Base-by-base conservation (phyloP, 2,888 invertebrate species). In the Pristionchus entomophagus region DNA sequence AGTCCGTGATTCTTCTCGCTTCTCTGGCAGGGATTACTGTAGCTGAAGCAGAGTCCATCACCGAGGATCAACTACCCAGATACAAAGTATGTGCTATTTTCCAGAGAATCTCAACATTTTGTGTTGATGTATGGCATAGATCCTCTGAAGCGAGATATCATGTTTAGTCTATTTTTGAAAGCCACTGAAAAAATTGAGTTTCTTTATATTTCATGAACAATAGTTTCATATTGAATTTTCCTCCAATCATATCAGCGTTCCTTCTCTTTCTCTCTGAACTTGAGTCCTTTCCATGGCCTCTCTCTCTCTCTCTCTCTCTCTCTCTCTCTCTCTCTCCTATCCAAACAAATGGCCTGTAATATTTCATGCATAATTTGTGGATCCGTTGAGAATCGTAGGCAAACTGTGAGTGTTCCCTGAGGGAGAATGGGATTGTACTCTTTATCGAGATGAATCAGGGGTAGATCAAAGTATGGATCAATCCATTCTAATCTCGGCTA, bases 371-470 rank as follows among this genome's bases (percentile, higher is more conserved):
- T 73, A 73, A 73, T 73, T 73, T 73, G 73, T 41, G 41, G 38
- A 41, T 73, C 41, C 73, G 41, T 73, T 73, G 41, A 41, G 19
- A 73, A 73, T 73, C 41, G 73, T 73, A 45, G 73, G 73, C 73
- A 73, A 73, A 73, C 73, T n/a, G 73, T 41, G 45, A 73, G 41
- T 73, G 41, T 69, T 65, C 35, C 32, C 22, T 5, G 12, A 35
- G 29, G 4, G 14, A n/a, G 73, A 41, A 41, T 41, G 41, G n/a
- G 69, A 69, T 12, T 73, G 73, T n/a, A n/a, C n/a, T n/a, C n/a
- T n/a, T n/a, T n/a, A n/a, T n/a, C n/a, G n/a, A n/a, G n/a, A n/a
- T n/a, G n/a, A n/a, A n/a, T n/a, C n/a, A n/a, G n/a, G n/a, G n/a
- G n/a, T n/a, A n/a, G n/a, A n/a, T n/a, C n/a, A n/a, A n/a, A n/a